These are phyloP conservation scores for Willisornis vidua DNA, from an alignment of 2,113 vertebrate genomes.

Conservation along the genomic window DNA sequence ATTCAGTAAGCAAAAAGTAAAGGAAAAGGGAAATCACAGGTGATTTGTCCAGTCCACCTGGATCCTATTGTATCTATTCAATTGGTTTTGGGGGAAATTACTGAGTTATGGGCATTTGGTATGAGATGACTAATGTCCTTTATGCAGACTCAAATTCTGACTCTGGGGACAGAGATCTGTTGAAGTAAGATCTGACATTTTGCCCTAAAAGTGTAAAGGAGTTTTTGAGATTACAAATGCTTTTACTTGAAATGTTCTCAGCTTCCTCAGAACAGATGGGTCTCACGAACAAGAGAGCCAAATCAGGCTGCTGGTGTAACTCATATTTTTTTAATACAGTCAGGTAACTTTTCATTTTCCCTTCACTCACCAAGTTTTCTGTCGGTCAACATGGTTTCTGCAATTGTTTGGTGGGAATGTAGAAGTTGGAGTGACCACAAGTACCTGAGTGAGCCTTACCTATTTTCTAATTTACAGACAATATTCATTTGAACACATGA, in stretches of 20 bases:
- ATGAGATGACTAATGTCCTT: background rate
- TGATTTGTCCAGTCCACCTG: background rate
- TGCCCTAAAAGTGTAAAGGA: slow-evolving; percentile 49
- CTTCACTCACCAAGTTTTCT: background rate
- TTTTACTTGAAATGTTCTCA: slow-evolving; percentile 41
- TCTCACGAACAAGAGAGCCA: slow-evolving; percentile 24
- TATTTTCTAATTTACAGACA: background rate
- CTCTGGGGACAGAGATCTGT: slow-evolving; percentile 15
- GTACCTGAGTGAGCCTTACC: background rate
- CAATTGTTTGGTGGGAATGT: background rate
- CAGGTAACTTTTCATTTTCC: slow-evolving; percentile 32
- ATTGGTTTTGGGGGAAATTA: background rate
- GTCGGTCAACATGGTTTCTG: background rate
- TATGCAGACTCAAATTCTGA: background rate
- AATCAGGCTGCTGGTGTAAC: background rate
- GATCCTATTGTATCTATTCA: slow-evolving; percentile 18
- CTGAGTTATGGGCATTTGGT: background rate
- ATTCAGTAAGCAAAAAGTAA: background rate
- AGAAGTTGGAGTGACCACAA: background rate
- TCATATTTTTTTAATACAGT: slow-evolving; percentile 31
- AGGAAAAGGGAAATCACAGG: background rate
- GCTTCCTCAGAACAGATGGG: slow-evolving; percentile 55
- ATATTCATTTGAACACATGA: background rate
- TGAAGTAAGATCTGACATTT: slow-evolving; percentile 50
- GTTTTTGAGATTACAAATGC: slow-evolving; percentile 6